A percentile compares a stretch with the other conserved stretches of the same genome.
Evolutionary conservation across 2,797 vertebrate species (phyloP).

Genomic region (Sebastes goodei): DNA sequence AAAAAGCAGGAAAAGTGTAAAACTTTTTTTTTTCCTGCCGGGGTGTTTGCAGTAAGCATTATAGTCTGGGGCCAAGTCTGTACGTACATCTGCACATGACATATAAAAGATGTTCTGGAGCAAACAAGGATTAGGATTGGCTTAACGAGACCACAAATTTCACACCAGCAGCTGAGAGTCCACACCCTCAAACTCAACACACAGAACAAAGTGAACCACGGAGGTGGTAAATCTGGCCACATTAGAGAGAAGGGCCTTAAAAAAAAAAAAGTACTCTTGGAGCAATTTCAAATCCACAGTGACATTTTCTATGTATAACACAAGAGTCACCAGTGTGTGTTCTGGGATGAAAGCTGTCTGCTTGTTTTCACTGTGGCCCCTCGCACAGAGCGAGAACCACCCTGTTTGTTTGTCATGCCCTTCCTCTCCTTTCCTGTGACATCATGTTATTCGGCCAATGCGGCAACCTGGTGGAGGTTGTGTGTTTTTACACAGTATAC

Average conservation of each 20-base stretch:
- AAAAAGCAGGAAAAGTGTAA: background rate
- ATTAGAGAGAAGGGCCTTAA: background rate
- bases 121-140: constrained; percentile 19
- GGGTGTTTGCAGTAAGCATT: background rate
- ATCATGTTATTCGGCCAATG: constrained; percentile 4
- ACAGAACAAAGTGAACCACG: constrained; percentile 4
- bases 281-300: constrained; percentile 1
- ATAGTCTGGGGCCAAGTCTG: background rate
- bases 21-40: background rate
- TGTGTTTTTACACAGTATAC: background rate
- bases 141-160: constrained; percentile 38
- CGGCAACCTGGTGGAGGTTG: background rate
- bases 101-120: constrained; percentile 22
- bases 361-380: constrained; percentile 33
- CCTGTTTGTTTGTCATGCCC: constrained; percentile 46
- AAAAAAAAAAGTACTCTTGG: background rate
- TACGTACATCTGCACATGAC: background rate
- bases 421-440: constrained; percentile 41
- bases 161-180: constrained; percentile 20
- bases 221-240: constrained; percentile 10
- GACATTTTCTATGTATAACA: background rate
- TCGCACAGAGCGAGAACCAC: constrained; percentile 40
- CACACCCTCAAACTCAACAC: constrained; percentile 30
- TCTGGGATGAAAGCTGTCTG: constrained; percentile 15
- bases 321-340: background rate